Evolutionary conservation across 2,888 invertebrate species (phyloP).

Genomic region (Drosophila siamana): DNA sequence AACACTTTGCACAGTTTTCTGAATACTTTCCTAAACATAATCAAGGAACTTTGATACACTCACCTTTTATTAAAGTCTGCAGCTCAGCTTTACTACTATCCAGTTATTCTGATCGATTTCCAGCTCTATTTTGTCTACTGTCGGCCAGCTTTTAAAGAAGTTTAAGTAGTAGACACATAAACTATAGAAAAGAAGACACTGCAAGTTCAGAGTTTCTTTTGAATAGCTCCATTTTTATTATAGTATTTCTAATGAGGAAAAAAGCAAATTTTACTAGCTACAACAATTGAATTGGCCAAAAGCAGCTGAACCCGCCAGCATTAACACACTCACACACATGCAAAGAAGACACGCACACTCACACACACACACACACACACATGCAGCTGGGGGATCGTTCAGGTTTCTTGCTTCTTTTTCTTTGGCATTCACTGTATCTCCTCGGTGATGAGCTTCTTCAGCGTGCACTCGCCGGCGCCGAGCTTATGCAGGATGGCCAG

Average conservation of each 20-base stretch:
- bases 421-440: conserved; percentile 74
- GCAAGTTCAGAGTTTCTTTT: not conserved
- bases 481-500: conserved; percentile 82
- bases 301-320: conserved; percentile 19
- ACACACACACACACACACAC: conserved; percentile 15
- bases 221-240: conserved; percentile 55
- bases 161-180: no score
- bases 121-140: no score
- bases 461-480: conserved; percentile 84
- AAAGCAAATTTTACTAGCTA: conserved; percentile 36
- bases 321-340: conserved; percentile 13
- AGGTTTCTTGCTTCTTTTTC: not conserved
- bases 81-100: no score
- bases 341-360: conserved; percentile 13
- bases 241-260: conserved; percentile 41
- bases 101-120: no score
- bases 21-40: no score
- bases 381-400: conserved; percentile 11
- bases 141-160: no score
- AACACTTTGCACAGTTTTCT: no score
- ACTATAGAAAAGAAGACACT: not conserved
- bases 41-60: no score
- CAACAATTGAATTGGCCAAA: conserved; percentile 16
- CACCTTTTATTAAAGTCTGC: no score
- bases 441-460: conserved; percentile 83